These are phyloP conservation scores for Orthosia cruda DNA, from an alignment of 2,888 invertebrate genomes.

Conservation along the genomic window DNA sequence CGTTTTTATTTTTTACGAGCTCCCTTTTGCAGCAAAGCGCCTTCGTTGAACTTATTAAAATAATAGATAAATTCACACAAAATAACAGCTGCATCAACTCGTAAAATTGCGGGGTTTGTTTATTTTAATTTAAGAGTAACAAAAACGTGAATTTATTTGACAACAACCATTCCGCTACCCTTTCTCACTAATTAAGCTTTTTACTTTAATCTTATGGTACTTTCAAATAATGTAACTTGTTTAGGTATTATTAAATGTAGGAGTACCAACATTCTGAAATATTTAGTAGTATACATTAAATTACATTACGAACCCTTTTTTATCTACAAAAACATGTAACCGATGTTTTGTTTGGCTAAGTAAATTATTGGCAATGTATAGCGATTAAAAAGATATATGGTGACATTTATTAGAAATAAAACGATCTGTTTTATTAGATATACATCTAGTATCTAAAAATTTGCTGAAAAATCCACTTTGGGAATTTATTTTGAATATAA, in stretches of 20 bases:
- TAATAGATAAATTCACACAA: constrained; percentile 73
- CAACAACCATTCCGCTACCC: constrained; percentile 4
- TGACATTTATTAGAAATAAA: constrained; percentile 37
- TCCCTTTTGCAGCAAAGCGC: constrained; percentile 66
- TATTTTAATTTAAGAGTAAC: constrained; percentile 43
- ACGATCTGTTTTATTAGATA: constrained; percentile 24
- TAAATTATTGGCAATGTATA: constrained; percentile 37
- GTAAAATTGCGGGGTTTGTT: constrained; percentile 60
- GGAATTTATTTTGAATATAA: constrained; percentile 5
- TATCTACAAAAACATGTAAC: constrained; percentile 14
- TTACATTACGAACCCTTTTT: constrained; percentile 12
- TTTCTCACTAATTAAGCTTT: constrained; percentile 21
- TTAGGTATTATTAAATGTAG: background rate
- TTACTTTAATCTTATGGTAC: constrained; percentile 9
- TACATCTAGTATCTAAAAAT: constrained; percentile 22
- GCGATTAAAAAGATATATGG: constrained; percentile 41
- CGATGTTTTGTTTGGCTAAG: constrained; percentile 29
- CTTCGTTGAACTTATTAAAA: constrained; percentile 72
- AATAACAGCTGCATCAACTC: constrained; percentile 66
- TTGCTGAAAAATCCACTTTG: background rate
- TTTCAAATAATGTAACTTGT: background rate
- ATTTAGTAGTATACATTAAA: constrained; percentile 6
- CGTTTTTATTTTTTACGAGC: constrained; percentile 82
- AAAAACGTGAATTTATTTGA: constrained; percentile 43
- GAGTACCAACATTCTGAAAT: background rate